A percentile compares a stretch with the other conserved stretches of the same genome.
phyloP scores from a whole-genome alignment of 2,888 invertebrate genomes.

The Epinotia nisella region DNA sequence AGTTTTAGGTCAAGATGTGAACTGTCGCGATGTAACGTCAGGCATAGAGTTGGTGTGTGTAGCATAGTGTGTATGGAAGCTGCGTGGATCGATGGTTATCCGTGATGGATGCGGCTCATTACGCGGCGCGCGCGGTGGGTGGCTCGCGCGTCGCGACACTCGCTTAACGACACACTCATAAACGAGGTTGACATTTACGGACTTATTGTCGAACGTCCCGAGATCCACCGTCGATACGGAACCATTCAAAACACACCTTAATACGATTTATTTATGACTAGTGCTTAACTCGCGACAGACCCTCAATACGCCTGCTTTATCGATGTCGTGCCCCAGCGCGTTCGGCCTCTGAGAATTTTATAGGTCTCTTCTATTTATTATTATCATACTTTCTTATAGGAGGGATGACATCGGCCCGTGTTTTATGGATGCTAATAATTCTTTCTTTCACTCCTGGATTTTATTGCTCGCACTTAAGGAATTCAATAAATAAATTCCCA shows the following conservation, averaged over 20 bases:
- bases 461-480: constrained; percentile 60
- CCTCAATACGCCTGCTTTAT: constrained; percentile 67
- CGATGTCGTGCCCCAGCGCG: constrained; percentile 56
- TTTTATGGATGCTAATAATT: constrained; percentile 72
- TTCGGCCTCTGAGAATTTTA: constrained; percentile 66
- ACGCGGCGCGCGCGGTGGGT: constrained; percentile 71
- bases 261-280: constrained; percentile 79
- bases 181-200: constrained; percentile 66
- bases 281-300: constrained; percentile 65
- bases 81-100: constrained; percentile 70
- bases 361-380: constrained; percentile 71
- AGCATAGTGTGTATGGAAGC: constrained; percentile 49
- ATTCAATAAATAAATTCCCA: constrained; percentile 59
- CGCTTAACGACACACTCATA: constrained; percentile 70
- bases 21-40: neutral
- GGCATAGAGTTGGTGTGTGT: constrained; percentile 48
- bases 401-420: constrained; percentile 66
- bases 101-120: constrained; percentile 78
- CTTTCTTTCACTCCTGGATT: constrained; percentile 68
- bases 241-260: constrained; percentile 72
- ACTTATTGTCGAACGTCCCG: constrained; percentile 71
- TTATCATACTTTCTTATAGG: constrained; percentile 64
- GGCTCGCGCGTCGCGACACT: constrained; percentile 58
- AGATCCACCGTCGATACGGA: constrained; percentile 72
- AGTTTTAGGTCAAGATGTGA: neutral